These are phyloP conservation scores for Minunthozetes semirufus DNA, from an alignment of 2,888 invertebrate genomes.

Conservation along the genomic window DNA sequence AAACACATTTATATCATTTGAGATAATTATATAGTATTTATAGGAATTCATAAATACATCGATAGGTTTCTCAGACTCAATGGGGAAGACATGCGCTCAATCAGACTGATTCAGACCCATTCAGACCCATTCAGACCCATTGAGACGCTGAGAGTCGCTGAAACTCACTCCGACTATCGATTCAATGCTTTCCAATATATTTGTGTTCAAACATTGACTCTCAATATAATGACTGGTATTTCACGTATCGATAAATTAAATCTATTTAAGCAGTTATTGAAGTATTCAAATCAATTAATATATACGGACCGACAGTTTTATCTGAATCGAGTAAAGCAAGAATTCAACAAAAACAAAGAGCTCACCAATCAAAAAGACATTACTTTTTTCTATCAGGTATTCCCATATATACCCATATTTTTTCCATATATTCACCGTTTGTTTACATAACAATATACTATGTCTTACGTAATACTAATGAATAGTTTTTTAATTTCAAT, in stretches of 20 bases:
- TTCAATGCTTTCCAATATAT: neutral
- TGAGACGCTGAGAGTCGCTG: neutral
- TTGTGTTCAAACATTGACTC: neutral
- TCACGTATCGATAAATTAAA: slow-evolving; percentile 33
- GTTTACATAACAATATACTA: slow-evolving; percentile 9
- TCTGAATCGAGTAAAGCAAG: slow-evolving; percentile 59
- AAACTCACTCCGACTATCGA: neutral
- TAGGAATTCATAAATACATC: slow-evolving; percentile 6
- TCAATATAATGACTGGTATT: neutral
- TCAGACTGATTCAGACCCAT: too few species aligned
- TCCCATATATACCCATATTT: slow-evolving; percentile 29
- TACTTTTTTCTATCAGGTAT: slow-evolving; percentile 60
- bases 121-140: too few species aligned
- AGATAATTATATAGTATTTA: slow-evolving; percentile 10
- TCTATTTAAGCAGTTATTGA: slow-evolving; percentile 70
- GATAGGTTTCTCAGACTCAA: neutral
- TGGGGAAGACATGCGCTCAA: neutral
- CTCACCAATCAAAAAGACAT: slow-evolving; percentile 55
- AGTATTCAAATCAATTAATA: slow-evolving; percentile 68
- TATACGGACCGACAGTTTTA: slow-evolving; percentile 73
- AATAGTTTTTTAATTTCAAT: too few species aligned
- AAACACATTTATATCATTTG: neutral
- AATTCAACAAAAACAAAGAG: slow-evolving; percentile 54
- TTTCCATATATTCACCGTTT: neutral
- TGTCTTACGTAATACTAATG: too few species aligned